phyloP scores from a whole-genome alignment of 2,888 invertebrate species.

The Bruchidius siliquastri region DNA sequence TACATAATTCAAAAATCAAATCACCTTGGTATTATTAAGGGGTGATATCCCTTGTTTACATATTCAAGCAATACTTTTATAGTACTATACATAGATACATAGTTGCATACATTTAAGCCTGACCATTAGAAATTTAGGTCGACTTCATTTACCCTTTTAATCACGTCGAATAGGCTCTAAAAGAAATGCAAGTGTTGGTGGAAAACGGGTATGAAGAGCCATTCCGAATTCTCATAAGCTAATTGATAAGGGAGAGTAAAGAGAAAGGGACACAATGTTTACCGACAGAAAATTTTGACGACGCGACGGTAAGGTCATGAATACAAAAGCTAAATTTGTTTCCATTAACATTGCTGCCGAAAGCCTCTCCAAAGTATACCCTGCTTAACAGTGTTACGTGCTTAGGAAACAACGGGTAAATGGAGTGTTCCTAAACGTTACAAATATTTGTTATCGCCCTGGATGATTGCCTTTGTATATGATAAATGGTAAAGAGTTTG shows the following conservation, averaged over 20 bases:
- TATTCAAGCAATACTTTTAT: no score
- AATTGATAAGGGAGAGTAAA: background rate
- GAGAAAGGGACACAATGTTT: background rate
- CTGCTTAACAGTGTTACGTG: background rate
- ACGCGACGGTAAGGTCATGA: background rate
- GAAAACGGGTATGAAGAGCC: background rate
- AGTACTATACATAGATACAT: no score
- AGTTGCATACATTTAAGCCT: no score
- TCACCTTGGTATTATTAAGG: no score
- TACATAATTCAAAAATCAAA: no score
- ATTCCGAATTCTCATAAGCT: background rate
- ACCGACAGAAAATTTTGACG: background rate
- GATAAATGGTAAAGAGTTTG: no score
- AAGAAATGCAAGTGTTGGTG: background rate
- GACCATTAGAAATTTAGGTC: no score
- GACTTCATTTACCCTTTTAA: no score
- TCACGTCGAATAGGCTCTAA: no score
- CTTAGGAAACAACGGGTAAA: background rate
- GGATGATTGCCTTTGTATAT: no score
- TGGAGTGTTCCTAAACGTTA: background rate
- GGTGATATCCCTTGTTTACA: no score
- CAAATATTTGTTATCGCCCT: background rate
- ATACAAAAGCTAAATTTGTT: background rate
- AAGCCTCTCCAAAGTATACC: background rate
- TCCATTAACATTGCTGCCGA: background rate